Evolutionary conservation across 2,797 vertebrate species (phyloP).

Genomic region (Sphenodon punctatus): DNA sequence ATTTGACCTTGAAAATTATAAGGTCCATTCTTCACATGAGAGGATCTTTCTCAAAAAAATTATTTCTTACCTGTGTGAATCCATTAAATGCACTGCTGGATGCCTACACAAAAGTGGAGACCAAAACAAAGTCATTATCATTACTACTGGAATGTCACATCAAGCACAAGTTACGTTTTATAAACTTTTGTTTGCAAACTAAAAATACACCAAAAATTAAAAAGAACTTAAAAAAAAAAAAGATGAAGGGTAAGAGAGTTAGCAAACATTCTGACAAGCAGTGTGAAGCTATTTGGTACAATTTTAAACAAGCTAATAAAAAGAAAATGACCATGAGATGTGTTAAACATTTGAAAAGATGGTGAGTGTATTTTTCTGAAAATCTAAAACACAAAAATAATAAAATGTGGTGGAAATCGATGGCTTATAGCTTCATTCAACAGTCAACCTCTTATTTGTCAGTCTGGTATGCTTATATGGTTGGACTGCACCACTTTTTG

Average conservation of each 20-base stretch:
- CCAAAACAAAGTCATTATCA: constrained; percentile 64
- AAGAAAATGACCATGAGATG: background rate
- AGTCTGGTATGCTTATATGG: constrained; percentile 56
- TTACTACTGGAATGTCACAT: constrained; percentile 38
- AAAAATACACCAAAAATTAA: constrained; percentile 48
- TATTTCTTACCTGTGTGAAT: constrained; percentile 85
- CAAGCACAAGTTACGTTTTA: background rate
- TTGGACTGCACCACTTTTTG: constrained; percentile 54
- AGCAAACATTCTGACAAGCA: constrained; percentile 36
- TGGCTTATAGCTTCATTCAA: background rate
- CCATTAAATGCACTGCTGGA: constrained; percentile 85
- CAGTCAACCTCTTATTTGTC: constrained; percentile 41
- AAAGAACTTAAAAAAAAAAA: constrained; percentile 53
- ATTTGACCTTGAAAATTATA: background rate
- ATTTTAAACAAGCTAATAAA: constrained; percentile 64
- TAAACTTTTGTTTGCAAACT: constrained; percentile 44
- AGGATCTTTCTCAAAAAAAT: no score
- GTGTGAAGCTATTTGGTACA: constrained; percentile 22
- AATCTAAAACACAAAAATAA: background rate
- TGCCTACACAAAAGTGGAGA: constrained; percentile 81
- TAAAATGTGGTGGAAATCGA: background rate
- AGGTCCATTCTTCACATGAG: background rate
- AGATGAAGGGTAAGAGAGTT: constrained; percentile 52
- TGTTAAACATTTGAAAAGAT: background rate
- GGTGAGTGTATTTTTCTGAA: background rate